Percentiles rank a stretch among this genome's conserved stretches.
phyloP scores from a whole-genome alignment of 2,888 invertebrate genomes.

The Thereva unica region DNA sequence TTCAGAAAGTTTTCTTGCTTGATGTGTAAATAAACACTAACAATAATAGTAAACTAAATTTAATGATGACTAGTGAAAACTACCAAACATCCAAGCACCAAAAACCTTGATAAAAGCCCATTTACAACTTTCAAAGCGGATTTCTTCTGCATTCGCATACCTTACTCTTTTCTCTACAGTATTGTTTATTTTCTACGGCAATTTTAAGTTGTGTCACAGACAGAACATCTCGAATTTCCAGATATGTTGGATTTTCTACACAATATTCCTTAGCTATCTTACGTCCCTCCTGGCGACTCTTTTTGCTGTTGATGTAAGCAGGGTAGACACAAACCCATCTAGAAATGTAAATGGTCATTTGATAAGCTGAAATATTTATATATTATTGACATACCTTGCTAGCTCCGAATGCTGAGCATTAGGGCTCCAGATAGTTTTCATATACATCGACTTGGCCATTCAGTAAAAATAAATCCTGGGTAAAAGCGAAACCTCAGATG shows the following conservation, averaged over 20 bases:
- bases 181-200: conserved; percentile 90
- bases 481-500: neutral
- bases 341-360: conserved; percentile 43
- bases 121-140: neutral
- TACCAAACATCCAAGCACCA: neutral
- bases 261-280: conserved; percentile 81
- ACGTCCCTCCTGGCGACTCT: conserved; percentile 87
- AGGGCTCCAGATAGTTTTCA: conserved; percentile 68
- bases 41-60: neutral
- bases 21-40: too few relatives aligned
- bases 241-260: conserved; percentile 93
- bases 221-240: conserved; percentile 93
- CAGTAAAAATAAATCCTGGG: too few relatives aligned
- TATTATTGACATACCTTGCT: conserved; percentile 64
- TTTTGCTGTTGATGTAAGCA: conserved; percentile 92
- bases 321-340: conserved; percentile 97
- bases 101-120: neutral
- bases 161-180: conserved; percentile 88
- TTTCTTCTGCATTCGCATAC: conserved; percentile 49
- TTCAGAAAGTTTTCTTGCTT: too few relatives aligned
- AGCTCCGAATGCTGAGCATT: conserved; percentile 80
- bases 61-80: neutral
- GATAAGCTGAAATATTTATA: neutral
- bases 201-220: conserved; percentile 80
- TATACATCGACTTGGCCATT: conserved; percentile 62